Evolutionary conservation across 2,113 vertebrate species (phyloP).

Genomic region (Paradoxurus hermaphroditus): DNA sequence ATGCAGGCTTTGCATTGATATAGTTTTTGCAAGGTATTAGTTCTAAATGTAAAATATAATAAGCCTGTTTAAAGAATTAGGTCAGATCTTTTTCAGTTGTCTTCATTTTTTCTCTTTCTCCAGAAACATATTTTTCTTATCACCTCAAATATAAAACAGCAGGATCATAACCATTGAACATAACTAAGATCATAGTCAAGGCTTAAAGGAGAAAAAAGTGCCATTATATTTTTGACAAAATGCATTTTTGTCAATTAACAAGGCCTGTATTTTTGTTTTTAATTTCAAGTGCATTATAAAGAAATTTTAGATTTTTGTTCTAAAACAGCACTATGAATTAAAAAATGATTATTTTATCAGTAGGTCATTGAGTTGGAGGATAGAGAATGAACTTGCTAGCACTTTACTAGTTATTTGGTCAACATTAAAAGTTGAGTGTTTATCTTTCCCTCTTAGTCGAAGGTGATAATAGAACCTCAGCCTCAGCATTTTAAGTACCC

Average conservation of each 20-base stretch:
- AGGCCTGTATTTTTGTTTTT: background rate
- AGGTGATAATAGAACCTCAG: background rate
- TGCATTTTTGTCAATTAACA: background rate
- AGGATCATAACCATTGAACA: background rate
- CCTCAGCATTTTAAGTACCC: background rate
- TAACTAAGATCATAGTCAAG: background rate
- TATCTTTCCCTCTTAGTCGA: background rate
- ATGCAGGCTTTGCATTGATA: no score
- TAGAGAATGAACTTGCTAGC: background rate
- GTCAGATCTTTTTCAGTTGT: background rate
- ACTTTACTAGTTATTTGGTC: background rate
- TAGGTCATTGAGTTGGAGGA: background rate
- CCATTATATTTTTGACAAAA: background rate
- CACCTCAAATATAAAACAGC: background rate
- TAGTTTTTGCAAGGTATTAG: background rate
- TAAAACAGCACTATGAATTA: background rate
- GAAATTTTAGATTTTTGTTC: background rate
- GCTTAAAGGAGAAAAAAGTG: background rate
- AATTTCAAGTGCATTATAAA: background rate
- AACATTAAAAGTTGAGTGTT: background rate
- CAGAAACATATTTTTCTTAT: background rate
- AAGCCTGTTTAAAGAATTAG: conserved; percentile 20
- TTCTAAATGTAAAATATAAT: background rate
- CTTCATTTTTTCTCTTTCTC: background rate
- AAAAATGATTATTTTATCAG: background rate